Base-by-base conservation (phyloP, 2,113 vertebrate genomes). In the Indicator maculatus region DNA sequence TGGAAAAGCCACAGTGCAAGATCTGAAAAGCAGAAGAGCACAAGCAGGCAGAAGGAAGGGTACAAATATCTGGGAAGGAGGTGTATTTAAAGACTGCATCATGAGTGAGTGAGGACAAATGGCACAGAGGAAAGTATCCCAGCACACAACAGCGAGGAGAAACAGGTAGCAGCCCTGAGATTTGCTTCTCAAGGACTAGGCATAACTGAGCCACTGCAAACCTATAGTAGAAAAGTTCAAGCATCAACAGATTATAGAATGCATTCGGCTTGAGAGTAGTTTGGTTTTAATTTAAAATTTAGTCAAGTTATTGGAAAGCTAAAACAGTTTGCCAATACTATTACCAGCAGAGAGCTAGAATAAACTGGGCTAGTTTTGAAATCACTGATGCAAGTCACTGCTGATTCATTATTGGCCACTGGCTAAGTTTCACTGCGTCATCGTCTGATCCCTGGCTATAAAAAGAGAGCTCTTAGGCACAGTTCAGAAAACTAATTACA, bases 401-500 rank as follows among this genome's bases (percentile, higher is more conserved):
- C 74, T 95, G 90, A 63, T 55, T 79, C 27, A 89, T 86, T 93
- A 83, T 65, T 74, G 92, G 71, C n/a, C 63, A 89, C 59, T 11
- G 38, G 30, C 3, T 28, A 70, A 86, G 11, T 65, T 74, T n/a
- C 66, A 74, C 65, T 33, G 58, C 78, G 33, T 53, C 72, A 33
- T 52, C 3, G 1, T 81, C 38, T 77, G 33, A 89, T 52, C 66
- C 53, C 64, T 75, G 2, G 0, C 38, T 58, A 60, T 17, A 60
- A 61, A 50, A 52, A 27, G 28, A 44, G 16, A 36, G 12, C 59
- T 89, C 75, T 77, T 77, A 77, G 67, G 52, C 63, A 90, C 30
- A 87, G 70, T 47, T 89, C 72, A 94, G 78, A 92, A 96, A 92
- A 84, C 41, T 39, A 87, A 87, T 93, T 66, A 85, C 55, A 80